phyloP scores from a whole-genome alignment of 2,113 vertebrate species.

The Oncorhynchus tshawytscha region DNA sequence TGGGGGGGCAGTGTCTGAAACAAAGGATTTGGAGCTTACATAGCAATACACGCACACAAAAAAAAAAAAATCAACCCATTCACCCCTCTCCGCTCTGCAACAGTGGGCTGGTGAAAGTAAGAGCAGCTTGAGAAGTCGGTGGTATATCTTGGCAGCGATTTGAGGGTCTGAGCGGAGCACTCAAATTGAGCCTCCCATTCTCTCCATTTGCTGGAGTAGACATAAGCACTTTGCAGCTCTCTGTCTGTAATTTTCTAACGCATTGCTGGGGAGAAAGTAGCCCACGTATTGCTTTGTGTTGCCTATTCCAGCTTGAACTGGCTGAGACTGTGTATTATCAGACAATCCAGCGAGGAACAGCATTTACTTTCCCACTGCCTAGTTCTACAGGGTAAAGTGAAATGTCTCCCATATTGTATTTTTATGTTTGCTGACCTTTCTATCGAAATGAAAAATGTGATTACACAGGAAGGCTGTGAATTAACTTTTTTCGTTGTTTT shows the following conservation, averaged over 20 bases:
- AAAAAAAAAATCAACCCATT: background rate
- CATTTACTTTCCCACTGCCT: conserved; percentile 21
- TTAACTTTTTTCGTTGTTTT: background rate
- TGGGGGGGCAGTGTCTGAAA: conserved; percentile 13
- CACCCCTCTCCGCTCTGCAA: conserved; percentile 15
- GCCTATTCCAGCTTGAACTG: conserved; percentile 57
- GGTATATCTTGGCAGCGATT: conserved; percentile 66
- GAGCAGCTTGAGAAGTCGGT: conserved; percentile 60
- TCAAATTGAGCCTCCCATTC: conserved; percentile 30
- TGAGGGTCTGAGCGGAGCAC: conserved; percentile 52
- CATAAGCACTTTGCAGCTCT: conserved; percentile 68
- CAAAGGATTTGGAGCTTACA: conserved; percentile 29
- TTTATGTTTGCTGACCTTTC: conserved; percentile 1
- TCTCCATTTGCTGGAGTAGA: conserved; percentile 68
- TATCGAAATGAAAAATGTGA: conserved; percentile 2
- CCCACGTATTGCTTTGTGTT: conserved; percentile 53
- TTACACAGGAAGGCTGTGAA: background rate
- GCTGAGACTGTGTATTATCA: conserved; percentile 52
- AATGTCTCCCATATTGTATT: background rate
- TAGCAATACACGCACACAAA: background rate
- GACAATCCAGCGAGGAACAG: conserved; percentile 46
- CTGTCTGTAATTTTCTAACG: conserved; percentile 60
- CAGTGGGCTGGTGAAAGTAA: conserved; percentile 40
- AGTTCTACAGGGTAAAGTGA: background rate
- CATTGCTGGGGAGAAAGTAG: conserved; percentile 54